Base-by-base conservation (phyloP, 2,888 invertebrate genomes). In the Scrobipalpa atriplicella region DNA sequence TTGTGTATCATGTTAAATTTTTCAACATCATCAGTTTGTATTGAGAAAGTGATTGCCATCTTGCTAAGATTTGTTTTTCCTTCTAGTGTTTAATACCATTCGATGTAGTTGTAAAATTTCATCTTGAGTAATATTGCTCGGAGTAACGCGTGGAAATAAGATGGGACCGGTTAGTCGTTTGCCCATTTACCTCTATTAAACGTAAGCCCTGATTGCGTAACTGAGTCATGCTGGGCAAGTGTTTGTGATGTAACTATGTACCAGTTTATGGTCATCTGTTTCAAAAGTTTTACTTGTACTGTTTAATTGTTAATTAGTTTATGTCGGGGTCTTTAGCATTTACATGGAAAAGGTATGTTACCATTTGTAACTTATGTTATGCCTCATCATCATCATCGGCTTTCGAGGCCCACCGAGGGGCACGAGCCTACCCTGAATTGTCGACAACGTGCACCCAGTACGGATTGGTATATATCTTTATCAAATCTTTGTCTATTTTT, bases 131-230 rank as follows among this genome's bases (percentile, higher is more conserved):
- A 68, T 39, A 36, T 52, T 41, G 52, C 62, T 47, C 54, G 16
- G 65, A 58, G 62, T 47, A 67, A 66, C 63, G 63, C 51, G 39
- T 67, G 60, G n/a, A 67, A 47, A 65, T 47, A 21, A 68, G 68
- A 61, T 66, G 66, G 36, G 66, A 68, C 68, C 68, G 63, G 68
- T 67, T 67, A 11, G 64, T 60, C 47, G 65, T 66, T 66, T 51
- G 62, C 38, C 62, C 63, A 62, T 66, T 65, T 66, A 65, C 68
- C 63, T 68, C 60, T 66, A 61, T 66, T 65, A 60, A 68, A 10
- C 52, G 56, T 43, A 66, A 64, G 68, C 68, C 66, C 66, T 68
- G 61, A 66, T 68, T 64, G 16, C 13, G 52, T 43, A 68, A 68
- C 47, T 5, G 43, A 58, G 58, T 65, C 67, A 68, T 65, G 67